Evolutionary conservation across 2,113 vertebrate genomes (phyloP).

Genomic region (Mormyrus lacerda): DNA sequence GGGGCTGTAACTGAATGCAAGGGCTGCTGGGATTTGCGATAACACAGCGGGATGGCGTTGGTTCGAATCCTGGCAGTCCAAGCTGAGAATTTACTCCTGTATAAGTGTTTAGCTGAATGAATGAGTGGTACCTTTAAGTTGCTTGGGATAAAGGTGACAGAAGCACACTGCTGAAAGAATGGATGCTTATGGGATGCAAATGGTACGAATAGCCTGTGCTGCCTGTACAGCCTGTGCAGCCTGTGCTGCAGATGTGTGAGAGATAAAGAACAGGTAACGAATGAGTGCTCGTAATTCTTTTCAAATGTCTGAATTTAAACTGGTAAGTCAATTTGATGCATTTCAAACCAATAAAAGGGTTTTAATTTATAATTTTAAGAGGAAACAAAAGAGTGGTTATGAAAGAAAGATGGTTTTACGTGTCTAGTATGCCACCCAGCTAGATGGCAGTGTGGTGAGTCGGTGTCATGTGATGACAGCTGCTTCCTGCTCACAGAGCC

Average conservation of each 20-base stretch:
- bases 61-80: neutral
- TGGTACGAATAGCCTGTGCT: neutral
- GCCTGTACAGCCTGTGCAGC: too few relatives aligned
- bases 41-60: neutral
- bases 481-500: neutral
- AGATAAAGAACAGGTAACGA: neutral
- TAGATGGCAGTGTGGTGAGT: neutral
- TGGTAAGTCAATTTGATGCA: too few relatives aligned
- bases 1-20: neutral
- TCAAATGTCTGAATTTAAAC: too few relatives aligned
- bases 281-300: neutral
- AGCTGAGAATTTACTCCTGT: neutral
- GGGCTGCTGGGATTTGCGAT: neutral
- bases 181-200: neutral
- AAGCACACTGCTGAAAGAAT: too few relatives aligned
- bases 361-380: neutral
- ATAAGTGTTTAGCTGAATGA: neutral
- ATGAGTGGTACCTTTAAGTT: neutral
- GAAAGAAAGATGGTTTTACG: neutral
- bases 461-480: neutral
- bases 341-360: too few relatives aligned
- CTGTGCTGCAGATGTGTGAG: neutral
- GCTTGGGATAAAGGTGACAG: too few relatives aligned
- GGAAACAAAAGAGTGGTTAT: neutral
- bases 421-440: neutral